phyloP scores from a whole-genome alignment of 2,797 vertebrate genomes.

The Calcarius lapponicus region DNA sequence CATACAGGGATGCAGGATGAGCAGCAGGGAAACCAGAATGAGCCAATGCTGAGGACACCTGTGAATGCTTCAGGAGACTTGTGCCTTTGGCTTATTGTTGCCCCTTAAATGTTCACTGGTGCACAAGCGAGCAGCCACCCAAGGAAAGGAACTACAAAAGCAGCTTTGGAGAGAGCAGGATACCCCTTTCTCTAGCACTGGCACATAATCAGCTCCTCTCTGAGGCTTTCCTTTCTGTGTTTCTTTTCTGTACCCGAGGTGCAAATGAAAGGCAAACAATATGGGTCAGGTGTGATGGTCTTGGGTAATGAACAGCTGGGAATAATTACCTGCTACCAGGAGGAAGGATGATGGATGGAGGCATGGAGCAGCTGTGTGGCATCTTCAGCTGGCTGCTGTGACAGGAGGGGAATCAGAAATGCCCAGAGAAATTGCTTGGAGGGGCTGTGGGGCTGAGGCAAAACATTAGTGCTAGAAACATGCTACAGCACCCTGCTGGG shows the following conservation, averaged over 20 bases:
- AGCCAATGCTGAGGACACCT: neutral
- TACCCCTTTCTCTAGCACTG: neutral
- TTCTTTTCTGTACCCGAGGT: conserved; percentile 6
- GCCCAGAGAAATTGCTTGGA: neutral
- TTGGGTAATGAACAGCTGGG: conserved; percentile 46
- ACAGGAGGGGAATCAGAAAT: neutral
- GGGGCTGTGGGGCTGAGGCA: neutral
- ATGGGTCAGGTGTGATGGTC: conserved; percentile 28
- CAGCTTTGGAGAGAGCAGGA: neutral
- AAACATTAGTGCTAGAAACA: neutral
- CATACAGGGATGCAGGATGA: neutral
- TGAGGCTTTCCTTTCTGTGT: neutral
- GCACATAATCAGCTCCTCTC: neutral
- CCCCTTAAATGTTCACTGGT: neutral
- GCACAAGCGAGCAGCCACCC: neutral
- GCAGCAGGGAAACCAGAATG: neutral
- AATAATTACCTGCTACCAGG: conserved; percentile 45
- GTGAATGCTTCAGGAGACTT: accelerated
- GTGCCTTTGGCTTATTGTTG: neutral
- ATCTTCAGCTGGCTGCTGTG: conserved; percentile 48
- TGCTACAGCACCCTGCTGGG: neutral
- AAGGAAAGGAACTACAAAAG: neutral
- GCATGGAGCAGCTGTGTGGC: neutral
- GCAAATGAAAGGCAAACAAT: conserved; percentile 64
- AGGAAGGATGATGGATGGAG: conserved; percentile 22